Conservation (phyloP, 2,888 invertebrate species). For the Coelogynopora nodosa region DNA sequence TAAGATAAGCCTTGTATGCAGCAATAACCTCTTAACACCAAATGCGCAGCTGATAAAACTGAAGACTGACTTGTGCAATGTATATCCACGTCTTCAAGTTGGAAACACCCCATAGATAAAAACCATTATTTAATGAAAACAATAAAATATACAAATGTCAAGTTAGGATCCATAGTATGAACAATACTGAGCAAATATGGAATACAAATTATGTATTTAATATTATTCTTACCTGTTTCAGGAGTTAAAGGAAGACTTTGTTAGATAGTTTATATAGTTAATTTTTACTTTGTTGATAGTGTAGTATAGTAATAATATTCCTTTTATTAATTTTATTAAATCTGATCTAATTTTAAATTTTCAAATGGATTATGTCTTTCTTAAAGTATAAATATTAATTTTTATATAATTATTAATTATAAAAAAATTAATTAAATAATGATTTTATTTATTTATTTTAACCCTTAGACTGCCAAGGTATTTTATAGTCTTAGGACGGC, state of each 20-base stretch:
- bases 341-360: background rate
- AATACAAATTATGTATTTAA: background rate
- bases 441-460: too few species aligned
- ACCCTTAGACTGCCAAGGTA: too few species aligned
- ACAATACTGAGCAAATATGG: background rate
- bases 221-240: background rate
- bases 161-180: background rate
- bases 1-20: background rate
- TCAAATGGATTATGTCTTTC: background rate
- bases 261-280: too few species aligned
- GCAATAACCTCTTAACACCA: background rate
- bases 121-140: background rate
- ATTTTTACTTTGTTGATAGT: too few species aligned
- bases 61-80: too few species aligned
- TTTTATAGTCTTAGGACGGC: too few species aligned
- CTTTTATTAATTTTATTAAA: background rate
- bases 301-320: background rate
- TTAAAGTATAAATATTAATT: too few species aligned
- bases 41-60: background rate
- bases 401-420: too few species aligned
- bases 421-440: too few species aligned
- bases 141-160: background rate
- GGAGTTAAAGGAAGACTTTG: background rate
- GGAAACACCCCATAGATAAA: background rate
- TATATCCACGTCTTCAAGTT: too few species aligned